Conservation (phyloP, 2,888 invertebrate genomes). For the Latrodectus elegans region DNA sequence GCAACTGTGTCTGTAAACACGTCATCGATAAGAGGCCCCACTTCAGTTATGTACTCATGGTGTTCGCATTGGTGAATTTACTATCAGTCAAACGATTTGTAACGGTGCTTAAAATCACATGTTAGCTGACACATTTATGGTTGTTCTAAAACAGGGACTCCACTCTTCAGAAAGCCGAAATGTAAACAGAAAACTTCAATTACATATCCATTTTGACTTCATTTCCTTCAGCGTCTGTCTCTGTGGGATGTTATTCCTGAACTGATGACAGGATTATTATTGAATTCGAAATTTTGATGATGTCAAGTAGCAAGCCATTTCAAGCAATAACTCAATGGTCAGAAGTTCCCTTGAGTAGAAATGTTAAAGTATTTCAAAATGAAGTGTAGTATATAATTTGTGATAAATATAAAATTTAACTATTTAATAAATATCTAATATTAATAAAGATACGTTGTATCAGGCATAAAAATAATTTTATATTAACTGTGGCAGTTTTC, state of each 20-base stretch:
- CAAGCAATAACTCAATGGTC: too few species aligned
- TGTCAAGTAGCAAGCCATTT: too few species aligned
- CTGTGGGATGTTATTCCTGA: background rate
- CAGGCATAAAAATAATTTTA: too few species aligned
- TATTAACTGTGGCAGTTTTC: too few species aligned
- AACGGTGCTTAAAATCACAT: constrained; percentile 9
- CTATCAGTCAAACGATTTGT: constrained; percentile 47
- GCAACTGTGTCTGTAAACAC: constrained; percentile 34
- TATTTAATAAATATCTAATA: too few species aligned
- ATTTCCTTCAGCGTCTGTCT: background rate
- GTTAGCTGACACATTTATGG: constrained; percentile 48
- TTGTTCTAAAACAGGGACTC: constrained; percentile 24
- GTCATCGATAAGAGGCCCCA: constrained; percentile 46
- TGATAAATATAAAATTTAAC: too few species aligned
- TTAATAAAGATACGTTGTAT: too few species aligned
- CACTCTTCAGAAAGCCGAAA: background rate
- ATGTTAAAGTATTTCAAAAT: too few species aligned
- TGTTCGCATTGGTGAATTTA: constrained; percentile 29
- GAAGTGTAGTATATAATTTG: too few species aligned
- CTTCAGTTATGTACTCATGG: constrained; percentile 3
- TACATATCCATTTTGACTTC: background rate
- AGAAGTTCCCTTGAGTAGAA: too few species aligned
- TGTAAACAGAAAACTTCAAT: constrained; percentile 37
- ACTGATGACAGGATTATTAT: background rate
- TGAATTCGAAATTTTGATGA: too few species aligned